These are phyloP conservation scores for Empidonax alnorum DNA, from an alignment of 2,113 vertebrate species.

Conservation along the genomic window DNA sequence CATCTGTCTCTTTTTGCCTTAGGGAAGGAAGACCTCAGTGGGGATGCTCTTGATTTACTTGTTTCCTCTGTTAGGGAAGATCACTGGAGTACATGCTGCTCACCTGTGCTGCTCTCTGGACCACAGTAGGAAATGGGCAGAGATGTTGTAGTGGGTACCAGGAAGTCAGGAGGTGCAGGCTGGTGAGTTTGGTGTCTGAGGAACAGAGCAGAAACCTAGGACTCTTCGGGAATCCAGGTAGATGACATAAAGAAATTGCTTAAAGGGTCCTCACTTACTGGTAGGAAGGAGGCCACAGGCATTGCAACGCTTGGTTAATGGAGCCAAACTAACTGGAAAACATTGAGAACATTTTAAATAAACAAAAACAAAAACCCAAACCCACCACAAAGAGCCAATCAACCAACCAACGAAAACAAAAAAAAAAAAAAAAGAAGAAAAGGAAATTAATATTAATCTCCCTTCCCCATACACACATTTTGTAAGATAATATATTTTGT, in stretches of 20 bases:
- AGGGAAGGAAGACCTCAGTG: not conserved
- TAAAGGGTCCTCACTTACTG: not conserved
- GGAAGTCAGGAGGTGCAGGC: not conserved
- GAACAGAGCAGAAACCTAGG: not conserved
- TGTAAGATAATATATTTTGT: not conserved
- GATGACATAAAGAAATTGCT: not conserved
- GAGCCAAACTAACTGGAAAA: not conserved
- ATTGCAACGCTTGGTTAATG: not conserved
- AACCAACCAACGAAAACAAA: not conserved
- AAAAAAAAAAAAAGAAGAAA: too few relatives aligned
- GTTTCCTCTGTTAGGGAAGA: not conserved
- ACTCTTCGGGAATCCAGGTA: not conserved
- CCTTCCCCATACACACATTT: not conserved
- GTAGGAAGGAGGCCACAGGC: not conserved
- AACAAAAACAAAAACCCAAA: not conserved
- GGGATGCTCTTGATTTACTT: not conserved
- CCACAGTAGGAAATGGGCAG: not conserved
- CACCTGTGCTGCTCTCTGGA: rapidly evolving
- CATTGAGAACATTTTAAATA: not conserved
- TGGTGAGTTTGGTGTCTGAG: not conserved
- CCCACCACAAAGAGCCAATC: too few relatives aligned
- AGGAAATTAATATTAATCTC: not conserved
- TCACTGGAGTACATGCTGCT: not conserved
- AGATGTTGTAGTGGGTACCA: not conserved
- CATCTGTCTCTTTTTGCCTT: not conserved